These are phyloP conservation scores for Hapalemur alaotrensis DNA, from an alignment of 2,797 vertebrate species.

Conservation along the genomic window DNA sequence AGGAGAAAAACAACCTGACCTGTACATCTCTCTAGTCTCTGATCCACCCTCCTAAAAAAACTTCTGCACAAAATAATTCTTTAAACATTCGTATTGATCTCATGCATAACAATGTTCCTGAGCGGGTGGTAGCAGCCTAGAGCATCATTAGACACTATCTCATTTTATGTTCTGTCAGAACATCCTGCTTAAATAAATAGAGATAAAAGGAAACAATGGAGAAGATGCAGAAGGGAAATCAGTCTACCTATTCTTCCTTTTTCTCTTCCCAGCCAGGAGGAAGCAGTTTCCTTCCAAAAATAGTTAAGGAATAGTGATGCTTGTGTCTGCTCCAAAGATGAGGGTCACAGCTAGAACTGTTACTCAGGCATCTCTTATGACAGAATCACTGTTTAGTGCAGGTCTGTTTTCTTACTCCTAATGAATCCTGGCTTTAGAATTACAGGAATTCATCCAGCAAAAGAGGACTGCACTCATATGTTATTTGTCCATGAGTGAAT, in stretches of 20 bases:
- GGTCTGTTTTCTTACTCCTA: constrained; percentile 43
- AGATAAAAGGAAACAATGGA: neutral
- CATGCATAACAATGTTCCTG: neutral
- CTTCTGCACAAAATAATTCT: neutral
- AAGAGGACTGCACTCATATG: neutral
- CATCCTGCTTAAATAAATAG: neutral
- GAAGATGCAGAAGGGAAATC: neutral
- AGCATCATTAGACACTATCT: neutral
- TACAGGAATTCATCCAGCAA: constrained; percentile 46
- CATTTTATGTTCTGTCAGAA: neutral
- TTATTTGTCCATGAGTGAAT: constrained; percentile 53
- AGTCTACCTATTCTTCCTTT: neutral
- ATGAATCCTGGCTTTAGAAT: constrained; percentile 18
- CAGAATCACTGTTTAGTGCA: neutral
- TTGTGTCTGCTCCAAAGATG: neutral
- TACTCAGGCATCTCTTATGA: neutral
- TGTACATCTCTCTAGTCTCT: neutral
- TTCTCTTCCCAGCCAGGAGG: neutral
- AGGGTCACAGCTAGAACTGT: constrained; percentile 39
- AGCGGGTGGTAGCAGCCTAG: neutral
- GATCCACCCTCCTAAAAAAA: neutral
- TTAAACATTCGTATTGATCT: neutral
- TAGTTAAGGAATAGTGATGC: neutral
- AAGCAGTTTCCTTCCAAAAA: constrained; percentile 13
- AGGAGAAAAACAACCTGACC: neutral